Base-by-base conservation (phyloP, 2,888 invertebrate species). In the Drosophila colorata region DNA sequence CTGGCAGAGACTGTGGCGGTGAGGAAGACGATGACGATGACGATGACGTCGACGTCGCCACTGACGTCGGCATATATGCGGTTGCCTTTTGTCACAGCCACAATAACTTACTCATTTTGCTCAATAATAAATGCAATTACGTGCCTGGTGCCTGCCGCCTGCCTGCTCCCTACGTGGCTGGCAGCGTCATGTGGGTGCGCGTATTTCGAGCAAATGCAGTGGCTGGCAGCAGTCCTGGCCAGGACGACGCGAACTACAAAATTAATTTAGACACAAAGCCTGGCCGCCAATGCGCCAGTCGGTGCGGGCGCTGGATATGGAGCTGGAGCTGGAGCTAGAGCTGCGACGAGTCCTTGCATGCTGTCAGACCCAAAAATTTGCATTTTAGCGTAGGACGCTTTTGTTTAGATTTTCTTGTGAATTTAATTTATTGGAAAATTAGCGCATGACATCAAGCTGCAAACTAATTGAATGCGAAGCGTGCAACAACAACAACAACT, bases 81-180 rank as follows among this genome's bases (percentile, higher is more conserved):
- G 80, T 78, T 81, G 74, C 85, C 75, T 78, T 76, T 78, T 83
- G 82, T 79, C 70, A 76, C 65, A 75, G 74, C 87, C 85, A 84
- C 87, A 82, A 82, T 81, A 88, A 82, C 88, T 84, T 80, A 86
- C 88, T 78, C 89, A 87, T 86, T 88, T 89, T 86, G 87, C 89
- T 90, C 87, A 90, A 89, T 89, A 89, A 90, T 89, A 90, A 89
- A 89, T 89, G 89, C 90, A 89, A 89, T 89, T 89, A 90, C 87
- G 85, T 80, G 75, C 73, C 59, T 67, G 71, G 61, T 58, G 70
- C 74, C 52, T 57, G 63, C 47, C 38, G 11, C 2, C 69, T 47
- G 53, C 52, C 43, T 48, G 47, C 31, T 33, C 41, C 31, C 43
- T 35, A 37, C 58, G 25, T 18, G 44, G 37, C 55, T 38, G 38